A percentile compares a stretch with the other conserved stretches of the same genome.
Conservation (phyloP, 2,888 invertebrate genomes). For the Neoaliturus tenellus region DNA sequence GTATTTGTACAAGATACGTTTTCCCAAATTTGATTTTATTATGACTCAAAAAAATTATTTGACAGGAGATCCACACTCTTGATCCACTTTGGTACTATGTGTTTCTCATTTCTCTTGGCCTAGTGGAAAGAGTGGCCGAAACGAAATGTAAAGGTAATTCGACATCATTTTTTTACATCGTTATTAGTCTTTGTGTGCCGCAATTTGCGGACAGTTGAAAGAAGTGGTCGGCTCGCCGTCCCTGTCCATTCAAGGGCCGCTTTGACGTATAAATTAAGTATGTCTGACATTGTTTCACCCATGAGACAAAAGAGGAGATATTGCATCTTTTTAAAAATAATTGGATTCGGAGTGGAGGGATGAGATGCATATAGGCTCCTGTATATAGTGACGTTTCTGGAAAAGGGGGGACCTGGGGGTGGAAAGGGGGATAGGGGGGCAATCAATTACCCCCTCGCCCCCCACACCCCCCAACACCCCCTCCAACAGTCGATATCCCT, state of each 20-base stretch:
- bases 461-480: neutral
- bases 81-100: too few species aligned
- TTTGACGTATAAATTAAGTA: constrained; percentile 37
- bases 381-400: constrained; percentile 23
- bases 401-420: neutral
- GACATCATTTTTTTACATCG: constrained; percentile 21
- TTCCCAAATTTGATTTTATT: too few species aligned
- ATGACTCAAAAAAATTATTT: too few species aligned
- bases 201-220: constrained; percentile 17
- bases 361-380: neutral
- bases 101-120: too few species aligned
- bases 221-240: neutral
- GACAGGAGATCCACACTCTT: too few species aligned
- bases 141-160: constrained; percentile 17
- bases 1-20: too few species aligned
- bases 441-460: constrained; percentile 17
- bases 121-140: neutral
- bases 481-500: constrained; percentile 8
- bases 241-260: neutral
- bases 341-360: constrained; percentile 19
- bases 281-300: constrained; percentile 30
- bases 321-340: constrained; percentile 49
- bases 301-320: constrained; percentile 41
- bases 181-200: constrained; percentile 6
- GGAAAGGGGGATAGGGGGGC: neutral